These are phyloP conservation scores for Geophilus truncorum DNA, from an alignment of 2,888 invertebrate species.

Conservation along the genomic window DNA sequence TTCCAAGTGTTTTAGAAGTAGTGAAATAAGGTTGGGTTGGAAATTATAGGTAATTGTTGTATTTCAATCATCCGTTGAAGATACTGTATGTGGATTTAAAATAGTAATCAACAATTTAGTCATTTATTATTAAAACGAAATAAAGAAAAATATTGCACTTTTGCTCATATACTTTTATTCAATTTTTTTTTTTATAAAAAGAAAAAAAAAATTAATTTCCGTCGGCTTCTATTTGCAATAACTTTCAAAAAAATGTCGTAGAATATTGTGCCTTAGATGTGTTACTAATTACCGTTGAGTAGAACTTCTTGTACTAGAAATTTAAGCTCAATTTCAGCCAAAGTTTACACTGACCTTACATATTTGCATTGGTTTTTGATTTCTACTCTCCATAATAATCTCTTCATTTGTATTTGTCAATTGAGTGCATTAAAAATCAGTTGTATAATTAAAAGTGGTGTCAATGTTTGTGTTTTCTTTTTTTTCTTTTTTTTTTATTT, in stretches of 20 bases:
- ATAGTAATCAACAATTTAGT: not conserved
- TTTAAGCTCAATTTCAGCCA: not conserved
- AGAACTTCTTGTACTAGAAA: not conserved
- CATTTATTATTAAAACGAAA: not conserved
- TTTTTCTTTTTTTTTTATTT: too few relatives aligned
- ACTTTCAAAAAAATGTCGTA: not conserved
- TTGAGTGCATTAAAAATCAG: not conserved
- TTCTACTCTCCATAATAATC: not conserved
- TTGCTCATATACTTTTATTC: not conserved
- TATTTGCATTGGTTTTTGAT: not conserved
- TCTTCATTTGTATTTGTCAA: not conserved
- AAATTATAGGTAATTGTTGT: not conserved
- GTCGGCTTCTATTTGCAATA: slow-evolving; percentile 3
- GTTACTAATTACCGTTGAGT: not conserved
- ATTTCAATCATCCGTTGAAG: not conserved
- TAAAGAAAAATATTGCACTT: not conserved
- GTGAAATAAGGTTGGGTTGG: not conserved
- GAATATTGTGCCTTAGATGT: slow-evolving; percentile 20
- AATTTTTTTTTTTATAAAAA: not conserved
- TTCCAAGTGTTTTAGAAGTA: not conserved
- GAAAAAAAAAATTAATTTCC: not conserved
- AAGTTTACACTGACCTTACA: not conserved
- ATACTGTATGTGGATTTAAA: not conserved
- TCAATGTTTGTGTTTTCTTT: not conserved
- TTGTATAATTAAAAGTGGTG: not conserved